Evolutionary conservation across 2,113 vertebrate genomes (phyloP), one percentile per base, ranked within the genome.

Genomic region (Spheniscus mendiculus): DNA sequence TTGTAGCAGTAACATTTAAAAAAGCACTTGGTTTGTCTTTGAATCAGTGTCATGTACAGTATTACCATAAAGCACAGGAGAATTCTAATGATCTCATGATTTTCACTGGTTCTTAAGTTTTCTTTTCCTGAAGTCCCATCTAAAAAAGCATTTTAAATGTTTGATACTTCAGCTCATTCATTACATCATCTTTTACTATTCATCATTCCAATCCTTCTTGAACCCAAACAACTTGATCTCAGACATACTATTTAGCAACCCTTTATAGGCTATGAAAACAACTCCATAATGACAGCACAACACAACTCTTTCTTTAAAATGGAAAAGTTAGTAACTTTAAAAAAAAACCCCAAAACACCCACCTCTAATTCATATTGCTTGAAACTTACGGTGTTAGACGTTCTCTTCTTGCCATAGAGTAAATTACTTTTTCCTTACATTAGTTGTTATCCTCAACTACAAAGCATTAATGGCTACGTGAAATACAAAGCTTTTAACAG

Each of bases 401-500:
- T 56, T 81, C 36, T 73, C 34, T 14, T 55, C 59, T 77, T 80
- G 44, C 11, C 40, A 72, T 9, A 86, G 12, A 67, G 63, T 34
- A 70, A 61, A 29, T 66, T n/a, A 38, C 26, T 45, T 89, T 84
- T 38, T 76, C 20, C 21, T 95, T 86, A 18, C 7, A 34, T 29
- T 47, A 84, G 27, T 19, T 77, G 52, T 83, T 72, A 56, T 40
- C 66, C 87, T 84, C 72, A 92, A 78, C 82, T 89, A 82, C 34
- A 38, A 55, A 95, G 29, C 55, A 45, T 40, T 80, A 63, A 77
- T 42, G 69, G 67, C 40, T 47, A 47, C 72, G 78, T 74, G 49
- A 94, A 96, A 93, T 59, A 89, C 42, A 90, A 94, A 96, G 47
- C 25, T 65, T 89, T 78, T 93, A 59, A 89, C 12, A 22, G 66